Base-by-base conservation (phyloP, 2,797 vertebrate genomes). In the Cossypha dichroa region DNA sequence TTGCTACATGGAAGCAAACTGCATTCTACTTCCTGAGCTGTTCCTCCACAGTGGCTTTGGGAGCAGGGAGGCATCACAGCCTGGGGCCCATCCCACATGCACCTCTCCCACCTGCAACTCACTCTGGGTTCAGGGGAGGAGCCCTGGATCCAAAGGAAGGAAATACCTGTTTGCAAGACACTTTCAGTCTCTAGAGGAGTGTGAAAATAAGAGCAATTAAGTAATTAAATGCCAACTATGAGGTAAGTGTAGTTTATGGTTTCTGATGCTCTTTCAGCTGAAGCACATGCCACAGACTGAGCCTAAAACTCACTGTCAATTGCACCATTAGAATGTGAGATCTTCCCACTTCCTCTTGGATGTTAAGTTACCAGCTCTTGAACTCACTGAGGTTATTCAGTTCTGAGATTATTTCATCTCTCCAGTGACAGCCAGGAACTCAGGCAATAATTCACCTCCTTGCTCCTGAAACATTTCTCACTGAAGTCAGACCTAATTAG, bases 401-500 rank as follows among this genome's bases (percentile, higher is more conserved):
- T 51, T 67, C 52, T 38, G n/a, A 34, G 56, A 58, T 86, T 78
- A 77, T 63, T 94, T 82, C 77, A 73, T 91, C 15, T 94, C 76
- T 69, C 85, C 51, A 49, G 28, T 38, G 89, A 78, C 77, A 94
- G 76, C 31, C 74, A 91, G 64, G 77, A 95, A 51, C 86, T 88
- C 52, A 48, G 31, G 31, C 80, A 94, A 45, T 91, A 94, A 94
- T 89, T 94, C 69, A 84, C 52, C 64, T 67, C 66, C 70, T 78
- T 96, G 76, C 83, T 95, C 64, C 85, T 58, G 78, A 93, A 96
- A 81, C 15, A 20, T 54, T 77, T 93, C 92, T 88, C 77, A 62
- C 54, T 90, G 76, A 92, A 97, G 95, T 76, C 76, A 94, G 83
- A 83, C 51, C 25, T 97, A 90, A 94, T 93, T 92, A 97, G 90